These are phyloP conservation scores for Ornithorhynchus anatinus DNA, from an alignment of 2,113 vertebrate genomes.

Conservation along the genomic window DNA sequence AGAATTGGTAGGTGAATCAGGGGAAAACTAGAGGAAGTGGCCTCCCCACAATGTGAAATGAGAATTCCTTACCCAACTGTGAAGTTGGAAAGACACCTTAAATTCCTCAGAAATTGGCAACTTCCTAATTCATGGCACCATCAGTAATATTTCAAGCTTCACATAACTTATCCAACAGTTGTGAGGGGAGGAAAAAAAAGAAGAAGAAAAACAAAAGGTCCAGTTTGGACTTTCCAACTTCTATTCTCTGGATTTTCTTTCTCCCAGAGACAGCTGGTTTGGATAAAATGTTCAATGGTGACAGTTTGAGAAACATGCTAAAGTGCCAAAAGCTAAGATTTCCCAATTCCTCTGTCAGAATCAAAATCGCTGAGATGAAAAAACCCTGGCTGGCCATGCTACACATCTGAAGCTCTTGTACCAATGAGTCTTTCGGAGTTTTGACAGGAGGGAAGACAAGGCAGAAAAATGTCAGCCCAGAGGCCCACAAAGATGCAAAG, in stretches of 20 bases:
- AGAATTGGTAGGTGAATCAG: no score
- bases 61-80: no score
- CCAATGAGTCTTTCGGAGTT: neutral
- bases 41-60: no score
- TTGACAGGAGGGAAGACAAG: neutral
- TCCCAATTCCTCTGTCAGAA: neutral
- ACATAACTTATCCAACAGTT: no score
- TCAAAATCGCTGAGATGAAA: neutral
- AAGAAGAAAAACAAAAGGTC: neutral
- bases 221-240: neutral
- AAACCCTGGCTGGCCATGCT: neutral
- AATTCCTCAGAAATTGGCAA: no score
- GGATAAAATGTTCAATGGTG: neutral
- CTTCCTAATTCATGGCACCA: no score
- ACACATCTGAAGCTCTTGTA: neutral
- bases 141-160: no score
- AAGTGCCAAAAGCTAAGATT: neutral
- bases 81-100: no score
- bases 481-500: neutral
- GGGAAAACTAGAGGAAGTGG: no score
- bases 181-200: no score
- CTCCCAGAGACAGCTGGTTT: neutral
- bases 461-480: neutral
- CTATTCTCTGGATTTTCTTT: neutral
- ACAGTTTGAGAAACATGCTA: neutral